Conservation (phyloP, 92 coral and sea anemone genomes). For the Diadumene lineata region DNA sequence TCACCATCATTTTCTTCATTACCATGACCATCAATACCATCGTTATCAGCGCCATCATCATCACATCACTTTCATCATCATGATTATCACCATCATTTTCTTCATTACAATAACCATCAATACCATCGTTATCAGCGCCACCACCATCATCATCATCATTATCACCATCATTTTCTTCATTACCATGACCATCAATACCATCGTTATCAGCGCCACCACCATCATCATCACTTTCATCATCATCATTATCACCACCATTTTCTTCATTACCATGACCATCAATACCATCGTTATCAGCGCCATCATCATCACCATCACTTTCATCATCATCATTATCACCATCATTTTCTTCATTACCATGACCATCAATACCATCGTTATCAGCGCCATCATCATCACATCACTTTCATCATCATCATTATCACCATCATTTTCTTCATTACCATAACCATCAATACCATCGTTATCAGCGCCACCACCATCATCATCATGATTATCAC, state of each 20-base stretch:
- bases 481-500: neutral
- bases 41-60: too few relatives aligned
- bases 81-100: neutral
- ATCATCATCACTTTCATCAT: too few relatives aligned
- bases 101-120: neutral
- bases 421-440: neutral
- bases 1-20: neutral
- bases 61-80: neutral
- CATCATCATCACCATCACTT: neutral
- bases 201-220: neutral
- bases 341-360: neutral
- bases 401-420: neutral
- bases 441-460: neutral
- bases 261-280: neutral
- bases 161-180: neutral
- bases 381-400: neutral
- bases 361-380: neutral
- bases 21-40: neutral
- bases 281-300: neutral
- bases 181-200: neutral
- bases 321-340: neutral
- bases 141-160: neutral
- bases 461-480: neutral
- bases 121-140: neutral
- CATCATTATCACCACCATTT: neutral